Conservation (phyloP, 2,797 vertebrate species). For the Crenuchus spilurus region DNA sequence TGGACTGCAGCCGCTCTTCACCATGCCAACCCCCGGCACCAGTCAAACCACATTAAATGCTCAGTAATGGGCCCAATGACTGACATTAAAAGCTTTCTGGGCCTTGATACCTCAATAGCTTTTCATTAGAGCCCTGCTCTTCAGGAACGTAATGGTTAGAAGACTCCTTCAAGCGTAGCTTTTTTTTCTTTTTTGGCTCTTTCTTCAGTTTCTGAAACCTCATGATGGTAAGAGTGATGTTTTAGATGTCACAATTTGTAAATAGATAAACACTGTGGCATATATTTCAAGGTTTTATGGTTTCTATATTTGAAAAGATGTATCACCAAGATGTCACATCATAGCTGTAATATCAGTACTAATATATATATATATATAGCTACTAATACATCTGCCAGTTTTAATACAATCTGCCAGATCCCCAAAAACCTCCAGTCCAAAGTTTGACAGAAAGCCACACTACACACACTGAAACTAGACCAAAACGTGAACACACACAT, state of each 20-base stretch:
- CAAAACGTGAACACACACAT: too few relatives aligned
- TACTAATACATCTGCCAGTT: too few relatives aligned
- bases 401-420: too few relatives aligned
- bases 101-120: constrained; percentile 56
- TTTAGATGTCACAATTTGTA: background rate
- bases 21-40: constrained; percentile 52
- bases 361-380: too few relatives aligned
- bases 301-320: too few relatives aligned
- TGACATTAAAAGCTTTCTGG: constrained; percentile 61
- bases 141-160: constrained; percentile 40
- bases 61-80: constrained; percentile 63
- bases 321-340: too few relatives aligned
- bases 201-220: constrained; percentile 7
- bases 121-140: constrained; percentile 59
- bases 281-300: too few relatives aligned
- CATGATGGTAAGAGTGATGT: constrained; percentile 17
- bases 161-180: constrained; percentile 19
- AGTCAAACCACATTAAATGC: constrained; percentile 62
- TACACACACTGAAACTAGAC: too few relatives aligned
- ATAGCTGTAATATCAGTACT: too few relatives aligned
- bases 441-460: too few relatives aligned
- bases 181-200: background rate
- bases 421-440: too few relatives aligned
- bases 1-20: constrained; percentile 35
- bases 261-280: background rate